phyloP scores from a whole-genome alignment of 2,113 vertebrate species.

The Malurus cyaneus region DNA sequence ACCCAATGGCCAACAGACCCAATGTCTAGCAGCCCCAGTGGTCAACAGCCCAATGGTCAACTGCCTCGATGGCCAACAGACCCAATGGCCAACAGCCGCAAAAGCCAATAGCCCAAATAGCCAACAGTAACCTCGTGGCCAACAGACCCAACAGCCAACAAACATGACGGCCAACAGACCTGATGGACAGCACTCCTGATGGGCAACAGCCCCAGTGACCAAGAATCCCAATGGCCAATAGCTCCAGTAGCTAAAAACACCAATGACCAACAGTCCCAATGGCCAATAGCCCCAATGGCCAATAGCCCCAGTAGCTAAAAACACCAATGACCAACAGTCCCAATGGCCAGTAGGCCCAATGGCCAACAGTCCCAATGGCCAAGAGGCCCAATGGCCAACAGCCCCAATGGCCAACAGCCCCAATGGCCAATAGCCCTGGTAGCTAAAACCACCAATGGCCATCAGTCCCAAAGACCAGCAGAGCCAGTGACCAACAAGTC shows the following conservation, averaged over 20 bases:
- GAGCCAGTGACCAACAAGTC: background rate
- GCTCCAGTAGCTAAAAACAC: accelerated
- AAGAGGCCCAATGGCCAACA: background rate
- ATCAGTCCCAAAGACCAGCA: background rate
- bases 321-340: accelerated
- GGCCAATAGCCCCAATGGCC: accelerated
- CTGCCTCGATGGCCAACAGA: accelerated
- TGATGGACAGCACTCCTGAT: background rate
- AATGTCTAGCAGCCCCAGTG: no score
- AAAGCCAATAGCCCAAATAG: accelerated
- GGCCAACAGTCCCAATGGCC: accelerated
- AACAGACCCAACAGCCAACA: accelerated
- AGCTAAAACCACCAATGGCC: accelerated
- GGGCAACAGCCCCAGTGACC: accelerated
- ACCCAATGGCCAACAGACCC: background rate
- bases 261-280: accelerated
- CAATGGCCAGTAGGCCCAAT: accelerated
- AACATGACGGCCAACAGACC: accelerated
- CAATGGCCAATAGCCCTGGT: accelerated
- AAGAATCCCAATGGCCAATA: accelerated
- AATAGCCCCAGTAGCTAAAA: background rate
- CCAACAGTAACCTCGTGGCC: accelerated
- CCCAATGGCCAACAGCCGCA: accelerated
- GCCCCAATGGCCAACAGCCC: accelerated
- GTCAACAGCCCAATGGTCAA: background rate